Evolutionary conservation across 2,113 vertebrate species (phyloP).

Genomic region (Indicator indicator): DNA sequence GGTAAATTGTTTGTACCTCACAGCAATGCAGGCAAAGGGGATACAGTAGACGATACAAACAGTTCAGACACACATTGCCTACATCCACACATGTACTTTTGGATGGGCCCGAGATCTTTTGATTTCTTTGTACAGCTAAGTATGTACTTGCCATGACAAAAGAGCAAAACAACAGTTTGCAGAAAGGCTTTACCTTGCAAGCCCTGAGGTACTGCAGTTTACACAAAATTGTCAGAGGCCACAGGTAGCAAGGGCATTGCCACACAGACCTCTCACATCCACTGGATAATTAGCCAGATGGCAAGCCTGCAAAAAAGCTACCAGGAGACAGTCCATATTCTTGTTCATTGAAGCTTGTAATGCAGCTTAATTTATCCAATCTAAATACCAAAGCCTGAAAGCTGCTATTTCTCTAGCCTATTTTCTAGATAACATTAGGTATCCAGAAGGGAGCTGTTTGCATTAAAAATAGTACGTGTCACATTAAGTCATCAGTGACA

Average conservation of each 20-base stretch:
- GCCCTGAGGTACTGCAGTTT: not conserved
- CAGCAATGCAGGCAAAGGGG: not conserved
- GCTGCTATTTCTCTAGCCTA: conserved; percentile 37
- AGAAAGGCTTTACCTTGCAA: not conserved
- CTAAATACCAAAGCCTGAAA: conserved; percentile 62
- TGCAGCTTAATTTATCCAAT: conserved; percentile 68
- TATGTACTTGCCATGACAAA: not conserved
- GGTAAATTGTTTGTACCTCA: no score
- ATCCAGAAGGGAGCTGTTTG: conserved; percentile 54
- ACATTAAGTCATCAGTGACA: conserved; percentile 41
- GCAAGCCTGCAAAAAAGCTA: conserved; percentile 48
- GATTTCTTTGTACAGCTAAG: not conserved
- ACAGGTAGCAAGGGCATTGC: not conserved
- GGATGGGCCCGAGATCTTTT: not conserved
- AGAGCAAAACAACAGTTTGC: not conserved
- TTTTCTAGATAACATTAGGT: conserved; percentile 1
- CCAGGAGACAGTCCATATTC: conserved; percentile 30
- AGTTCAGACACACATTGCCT: not conserved
- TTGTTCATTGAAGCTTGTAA: conserved; percentile 52
- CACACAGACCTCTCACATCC: not conserved
- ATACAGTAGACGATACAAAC: not conserved
- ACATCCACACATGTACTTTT: not conserved
- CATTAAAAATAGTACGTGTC: conserved; percentile 52
- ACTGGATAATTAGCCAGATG: not conserved
- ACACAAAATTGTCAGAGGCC: not conserved